phyloP scores from a whole-genome alignment of 2,113 vertebrate genomes.

The Ailuropoda melanoleuca region DNA sequence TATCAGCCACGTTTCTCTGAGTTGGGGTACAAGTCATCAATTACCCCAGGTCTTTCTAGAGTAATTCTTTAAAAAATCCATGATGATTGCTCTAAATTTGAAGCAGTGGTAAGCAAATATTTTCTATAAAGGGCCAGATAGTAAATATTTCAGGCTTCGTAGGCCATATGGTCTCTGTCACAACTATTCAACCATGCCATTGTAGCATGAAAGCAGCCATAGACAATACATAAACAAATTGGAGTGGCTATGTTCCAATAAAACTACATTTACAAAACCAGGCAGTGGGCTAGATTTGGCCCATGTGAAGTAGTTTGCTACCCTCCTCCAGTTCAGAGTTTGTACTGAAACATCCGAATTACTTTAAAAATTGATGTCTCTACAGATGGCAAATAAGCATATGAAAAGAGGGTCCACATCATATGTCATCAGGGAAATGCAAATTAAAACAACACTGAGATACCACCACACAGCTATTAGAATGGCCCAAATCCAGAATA shows the following conservation, averaged over 20 bases:
- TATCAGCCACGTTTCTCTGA: background rate
- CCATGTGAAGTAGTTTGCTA: background rate
- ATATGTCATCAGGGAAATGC: background rate
- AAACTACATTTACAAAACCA: slow-evolving; percentile 13
- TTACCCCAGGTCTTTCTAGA: background rate
- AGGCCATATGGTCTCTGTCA: background rate
- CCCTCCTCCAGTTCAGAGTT: background rate
- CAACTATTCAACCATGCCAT: background rate
- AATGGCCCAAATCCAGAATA: background rate
- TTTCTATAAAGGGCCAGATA: background rate
- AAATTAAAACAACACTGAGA: slow-evolving; percentile 4
- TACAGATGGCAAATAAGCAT: slow-evolving; percentile 6
- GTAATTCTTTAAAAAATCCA: background rate
- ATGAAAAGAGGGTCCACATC: background rate
- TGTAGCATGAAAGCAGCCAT: background rate
- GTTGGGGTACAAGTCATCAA: background rate
- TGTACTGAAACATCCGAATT: background rate
- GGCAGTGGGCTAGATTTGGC: background rate
- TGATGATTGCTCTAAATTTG: background rate
- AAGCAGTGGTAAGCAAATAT: background rate
- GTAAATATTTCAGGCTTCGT: slow-evolving; percentile 7
- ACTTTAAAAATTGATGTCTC: background rate
- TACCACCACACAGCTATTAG: background rate
- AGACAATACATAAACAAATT: background rate
- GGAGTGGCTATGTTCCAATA: background rate